Evolutionary conservation across 2,888 invertebrate genomes (phyloP), one percentile per base, ranked within the genome.

Genomic region (Baronia brevicornis): DNA sequence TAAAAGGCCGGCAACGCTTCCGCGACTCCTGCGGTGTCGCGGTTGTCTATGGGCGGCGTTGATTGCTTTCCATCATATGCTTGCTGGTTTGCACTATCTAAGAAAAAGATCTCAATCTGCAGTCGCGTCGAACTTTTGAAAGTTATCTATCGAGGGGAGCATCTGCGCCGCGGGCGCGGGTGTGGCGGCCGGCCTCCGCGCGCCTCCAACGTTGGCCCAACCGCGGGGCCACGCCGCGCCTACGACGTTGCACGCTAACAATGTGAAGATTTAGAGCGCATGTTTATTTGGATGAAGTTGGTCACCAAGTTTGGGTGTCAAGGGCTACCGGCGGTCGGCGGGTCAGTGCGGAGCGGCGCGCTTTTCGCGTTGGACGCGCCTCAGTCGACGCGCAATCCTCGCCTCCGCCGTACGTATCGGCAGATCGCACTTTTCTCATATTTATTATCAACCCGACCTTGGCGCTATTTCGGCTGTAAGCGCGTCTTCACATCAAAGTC

Each of bases 391-490:
- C 20, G 27, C 35, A 31, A 38, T 38, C 31, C 33, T 26, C 42
- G 28, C 28, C 43, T 39, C 35, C 35, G 34, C 33, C 43, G 48
- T 27, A 44, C 45, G 36, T 25, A 17, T 12, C 21, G 30, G 30
- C 34, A 19, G 27, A 18, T 15, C 28, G 24, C 10, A 8, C 19
- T 5, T 11, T 43, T 36, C 33, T 24, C 7, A 13, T 34, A 24
- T 24, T 46, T 44, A 54, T 49, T 56, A 60, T 57, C 58, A 41
- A 38, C 31, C 19, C 51, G 64, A 46, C 71, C 70, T 73, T 70
- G 66, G 48, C 54, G 64, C 62, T 70, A 69, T 72, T 71, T 72
- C 44, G 51, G 67, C 60, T 44, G 48, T 48, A 52, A 46, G 51
- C 46, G 49, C 39, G 44, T 47, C 38, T 39, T 38, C 41, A 41